Evolutionary conservation across 2,888 invertebrate species (phyloP), one percentile per base, ranked within the genome.

Genomic region (Xanthia togata): DNA sequence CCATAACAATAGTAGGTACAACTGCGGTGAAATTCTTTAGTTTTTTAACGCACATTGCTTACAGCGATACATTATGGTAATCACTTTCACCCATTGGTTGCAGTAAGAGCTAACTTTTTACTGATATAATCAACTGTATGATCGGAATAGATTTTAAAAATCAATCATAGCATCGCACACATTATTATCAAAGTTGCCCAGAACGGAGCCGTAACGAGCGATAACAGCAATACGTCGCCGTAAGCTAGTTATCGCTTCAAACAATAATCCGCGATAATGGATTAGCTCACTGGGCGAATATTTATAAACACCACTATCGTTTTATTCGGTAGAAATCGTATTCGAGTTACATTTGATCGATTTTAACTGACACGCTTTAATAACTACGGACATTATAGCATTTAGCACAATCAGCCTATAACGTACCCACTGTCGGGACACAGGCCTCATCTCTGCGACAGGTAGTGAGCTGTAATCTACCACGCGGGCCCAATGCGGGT

Each of bases 191-290:
- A 82, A 78, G 82, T 87, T 83, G 69, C 81, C 81, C 83, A 85
- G 87, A 79, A 82, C 81, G 69, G 75, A 83, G 88, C 81, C 79
- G 78, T 88, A 87, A 84, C 72, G 78, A 64, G 79, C 89, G 92
- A 92, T 92, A 92, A 89, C 89, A 82, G 82, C 81, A 85, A 86
- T 90, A 91, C 91, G 90, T 91, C 89, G 90, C 92, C 92, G 90
- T 91, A 91, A 89, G 87, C 86, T 88, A 91, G 92, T 95, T 96
- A 96, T 96, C 96, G 94, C 89, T 86, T 79, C 83, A 88, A 93
- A 93, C 94, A 94, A 94, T 96, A 96, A 96, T 96, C 96, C 96
- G 88, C 93, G 95, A 96, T 96, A 95, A 94, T 93, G 96, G 96
- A 96, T 96, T 96, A 96, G 90, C 95, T 91, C 93, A 91, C 90